Base-by-base conservation (phyloP, 2,797 vertebrate genomes). In the Poecilia picta region DNA sequence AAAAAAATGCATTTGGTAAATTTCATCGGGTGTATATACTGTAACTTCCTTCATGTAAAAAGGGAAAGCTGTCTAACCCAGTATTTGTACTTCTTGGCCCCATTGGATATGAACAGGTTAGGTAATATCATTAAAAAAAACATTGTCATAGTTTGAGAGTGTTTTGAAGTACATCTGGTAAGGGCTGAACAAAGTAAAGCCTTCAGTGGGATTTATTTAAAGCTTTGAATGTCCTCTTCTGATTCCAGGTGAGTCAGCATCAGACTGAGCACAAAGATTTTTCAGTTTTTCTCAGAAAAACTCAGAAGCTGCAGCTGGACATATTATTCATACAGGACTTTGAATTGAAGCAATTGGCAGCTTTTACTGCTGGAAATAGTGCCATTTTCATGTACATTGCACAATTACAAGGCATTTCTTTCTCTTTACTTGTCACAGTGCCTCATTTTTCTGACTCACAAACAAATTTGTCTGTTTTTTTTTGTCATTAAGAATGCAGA, bases 191-290 rank as follows among this genome's bases (percentile, higher is more conserved):
- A 62, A 41, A 45, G 23, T 33, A 25, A 74, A 68, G 55, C 59
- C 59, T 76, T 25, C 39, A 43, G 64, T 13, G 36, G 46, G 13
- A 72, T 53, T 64, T 72, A 8, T 16, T 59, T 43, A 25, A 82
- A 74, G 70, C 75, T 64, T 43, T 16, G 8, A 31, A 2, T 39
- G 23, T 51, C 33, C 20, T 66, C 39, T 71, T 53, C 13, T 55
- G 73, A 59, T 7, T 23, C 51, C 6, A 66, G n/a, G 66, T 59
- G 66, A 80, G 66, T 72, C 74, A 75, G 66, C 25, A 12, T 25
- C 4, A 72, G 33, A 55, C 36, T 51, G 46, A 76, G 25, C 6
- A 64, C 6, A 0, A 33, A 43, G 71, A 72, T 31, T 41, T 71
- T 43, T 71, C 57, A 1, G 4, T 62, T 62, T 62, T 62, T 62